These are phyloP conservation scores for Argyrosomus japonicus DNA, from an alignment of 2,113 vertebrate genomes.

Conservation along the genomic window DNA sequence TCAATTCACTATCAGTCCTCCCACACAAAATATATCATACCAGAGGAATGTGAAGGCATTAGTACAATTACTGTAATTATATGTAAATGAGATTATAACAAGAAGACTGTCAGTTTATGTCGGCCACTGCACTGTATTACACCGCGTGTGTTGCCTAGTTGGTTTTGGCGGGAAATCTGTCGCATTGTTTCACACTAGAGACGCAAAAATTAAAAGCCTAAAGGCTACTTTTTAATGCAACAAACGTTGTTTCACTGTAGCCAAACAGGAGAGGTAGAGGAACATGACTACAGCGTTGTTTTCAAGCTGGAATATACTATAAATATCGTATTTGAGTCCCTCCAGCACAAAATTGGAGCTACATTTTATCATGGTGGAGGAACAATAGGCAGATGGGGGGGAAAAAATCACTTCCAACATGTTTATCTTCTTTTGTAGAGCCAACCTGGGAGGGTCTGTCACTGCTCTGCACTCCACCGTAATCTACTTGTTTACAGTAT, in stretches of 20 bases:
- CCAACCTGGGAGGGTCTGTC: not conserved
- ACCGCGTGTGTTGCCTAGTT: not conserved
- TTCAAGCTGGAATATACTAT: too few relatives aligned
- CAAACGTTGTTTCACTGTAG: not conserved
- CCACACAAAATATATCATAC: slow-evolving; percentile 20
- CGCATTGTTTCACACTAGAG: slow-evolving; percentile 2
- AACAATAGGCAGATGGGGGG: not conserved
- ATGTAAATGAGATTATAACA: slow-evolving; percentile 9
- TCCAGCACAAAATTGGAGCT: not conserved
- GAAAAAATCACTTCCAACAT: not conserved
- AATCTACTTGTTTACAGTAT: not conserved
- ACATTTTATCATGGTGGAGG: not conserved
- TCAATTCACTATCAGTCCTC: slow-evolving; percentile 1
- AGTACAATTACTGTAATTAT: slow-evolving; percentile 35
- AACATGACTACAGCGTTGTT: not conserved
- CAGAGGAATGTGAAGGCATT: slow-evolving; percentile 40
- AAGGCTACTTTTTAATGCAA: not conserved
- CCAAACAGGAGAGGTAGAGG: not conserved
- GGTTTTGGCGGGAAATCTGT: not conserved
- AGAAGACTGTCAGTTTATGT: not conserved
- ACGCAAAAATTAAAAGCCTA: not conserved
- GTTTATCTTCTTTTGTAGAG: not conserved
- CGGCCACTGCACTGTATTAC: slow-evolving; percentile 8
- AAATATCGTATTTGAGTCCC: not conserved
- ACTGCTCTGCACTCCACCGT: not conserved